phyloP scores from a whole-genome alignment of 2,797 vertebrate genomes.

The Oreonectes daqikongensis region DNA sequence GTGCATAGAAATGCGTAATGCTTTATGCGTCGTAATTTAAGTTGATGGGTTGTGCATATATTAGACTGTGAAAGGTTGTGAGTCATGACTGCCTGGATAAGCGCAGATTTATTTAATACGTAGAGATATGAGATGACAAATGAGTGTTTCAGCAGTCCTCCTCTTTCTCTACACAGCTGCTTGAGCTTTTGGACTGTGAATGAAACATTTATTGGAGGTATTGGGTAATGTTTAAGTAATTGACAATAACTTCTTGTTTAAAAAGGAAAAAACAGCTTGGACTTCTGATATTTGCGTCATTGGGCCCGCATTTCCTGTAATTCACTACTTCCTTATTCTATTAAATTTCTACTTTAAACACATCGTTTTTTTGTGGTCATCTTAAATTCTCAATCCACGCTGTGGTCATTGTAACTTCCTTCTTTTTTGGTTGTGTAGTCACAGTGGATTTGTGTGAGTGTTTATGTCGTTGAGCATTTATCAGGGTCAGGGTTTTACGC shows the following conservation, averaged over 20 bases:
- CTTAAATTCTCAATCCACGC: background rate
- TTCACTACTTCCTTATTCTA: constrained; percentile 6
- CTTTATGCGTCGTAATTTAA: background rate
- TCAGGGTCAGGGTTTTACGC: background rate
- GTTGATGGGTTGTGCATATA: background rate
- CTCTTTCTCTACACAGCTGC: no score
- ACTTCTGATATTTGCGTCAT: background rate
- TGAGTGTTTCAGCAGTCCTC: background rate
- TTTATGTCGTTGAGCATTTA: background rate
- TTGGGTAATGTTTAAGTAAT: constrained; percentile 1
- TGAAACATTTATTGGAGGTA: constrained; percentile 11
- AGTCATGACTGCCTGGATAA: background rate
- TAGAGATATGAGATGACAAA: constrained; percentile 17
- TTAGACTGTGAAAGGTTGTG: background rate
- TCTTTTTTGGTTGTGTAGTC: background rate
- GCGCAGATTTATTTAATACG: constrained; percentile 27
- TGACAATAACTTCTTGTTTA: background rate
- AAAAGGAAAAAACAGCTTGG: no score
- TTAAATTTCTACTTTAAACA: background rate
- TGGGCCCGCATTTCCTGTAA: constrained; percentile 7
- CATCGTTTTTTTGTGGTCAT: background rate
- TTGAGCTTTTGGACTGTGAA: background rate
- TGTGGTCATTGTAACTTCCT: background rate
- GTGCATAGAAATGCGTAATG: background rate
- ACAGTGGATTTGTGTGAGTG: background rate